These are phyloP conservation scores for Temnothorax rugatulus DNA, from an alignment of 2,888 invertebrate genomes.

Conservation along the genomic window DNA sequence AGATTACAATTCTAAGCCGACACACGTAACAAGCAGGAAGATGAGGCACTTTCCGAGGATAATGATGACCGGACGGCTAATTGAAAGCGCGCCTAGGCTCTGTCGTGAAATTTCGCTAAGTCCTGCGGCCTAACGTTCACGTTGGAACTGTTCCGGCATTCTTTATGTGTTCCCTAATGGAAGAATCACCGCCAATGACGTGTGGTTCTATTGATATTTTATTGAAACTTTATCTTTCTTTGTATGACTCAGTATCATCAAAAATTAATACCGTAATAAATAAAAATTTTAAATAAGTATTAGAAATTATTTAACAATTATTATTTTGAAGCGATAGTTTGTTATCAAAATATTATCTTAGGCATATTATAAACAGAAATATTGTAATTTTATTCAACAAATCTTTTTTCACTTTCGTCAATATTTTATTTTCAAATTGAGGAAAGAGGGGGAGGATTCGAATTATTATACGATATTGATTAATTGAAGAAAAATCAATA, in stretches of 20 bases:
- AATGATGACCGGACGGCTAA: slow-evolving; percentile 51
- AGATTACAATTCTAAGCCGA: slow-evolving; percentile 50
- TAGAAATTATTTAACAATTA: not conserved
- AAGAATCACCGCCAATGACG: slow-evolving; percentile 37
- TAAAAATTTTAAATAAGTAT: slow-evolving; percentile 3
- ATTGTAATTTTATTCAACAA: not conserved
- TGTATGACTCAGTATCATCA: not conserved
- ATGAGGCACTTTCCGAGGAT: slow-evolving; percentile 49
- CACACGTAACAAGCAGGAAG: slow-evolving; percentile 48
- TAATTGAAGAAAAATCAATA: not conserved
- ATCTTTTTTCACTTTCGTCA: not conserved
- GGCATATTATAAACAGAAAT: not conserved
- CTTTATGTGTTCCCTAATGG: slow-evolving; percentile 42
- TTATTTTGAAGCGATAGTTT: not conserved
- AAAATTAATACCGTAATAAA: not conserved
- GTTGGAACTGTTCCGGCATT: slow-evolving; percentile 4
- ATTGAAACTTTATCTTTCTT: not conserved
- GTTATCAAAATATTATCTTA: not conserved
- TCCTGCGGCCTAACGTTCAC: slow-evolving; percentile 26
- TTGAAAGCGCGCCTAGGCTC: slow-evolving; percentile 47
- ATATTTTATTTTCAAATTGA: not conserved
- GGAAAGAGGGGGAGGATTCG: not conserved
- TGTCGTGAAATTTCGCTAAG: slow-evolving; percentile 41
- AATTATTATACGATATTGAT: not conserved
- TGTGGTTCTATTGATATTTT: slow-evolving; percentile 53